Percentiles rank a stretch among this genome's conserved stretches.
phyloP scores from a whole-genome alignment of 2,888 invertebrate species.

The Lymantria monacha region DNA sequence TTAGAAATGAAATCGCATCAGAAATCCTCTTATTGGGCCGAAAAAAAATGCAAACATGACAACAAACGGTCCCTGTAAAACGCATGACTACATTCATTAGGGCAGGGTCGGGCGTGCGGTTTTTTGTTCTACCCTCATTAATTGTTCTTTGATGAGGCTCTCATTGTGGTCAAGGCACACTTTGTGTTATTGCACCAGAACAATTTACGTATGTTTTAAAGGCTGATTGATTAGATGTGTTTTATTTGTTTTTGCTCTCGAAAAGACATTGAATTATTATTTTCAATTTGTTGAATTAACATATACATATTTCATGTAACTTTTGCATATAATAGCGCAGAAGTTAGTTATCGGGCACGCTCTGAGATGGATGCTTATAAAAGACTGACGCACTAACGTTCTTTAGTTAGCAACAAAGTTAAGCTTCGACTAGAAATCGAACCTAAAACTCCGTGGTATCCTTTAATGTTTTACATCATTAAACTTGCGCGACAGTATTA shows the following conservation, averaged over 20 bases:
- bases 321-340: too few relatives aligned
- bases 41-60: conserved; percentile 12
- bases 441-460: too few relatives aligned
- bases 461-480: too few relatives aligned
- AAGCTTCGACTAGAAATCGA: too few relatives aligned
- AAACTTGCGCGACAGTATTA: too few relatives aligned
- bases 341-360: too few relatives aligned
- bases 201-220: conserved; percentile 8
- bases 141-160: conserved; percentile 54
- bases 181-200: conserved; percentile 35
- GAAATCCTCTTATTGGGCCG: conserved; percentile 5
- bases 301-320: too few relatives aligned
- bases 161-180: conserved; percentile 28
- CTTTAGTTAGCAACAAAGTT: too few relatives aligned
- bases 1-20: conserved; percentile 1
- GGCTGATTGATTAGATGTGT: conserved; percentile 3
- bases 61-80: conserved; percentile 10
- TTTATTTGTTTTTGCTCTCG: background rate
- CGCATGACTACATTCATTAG: conserved; percentile 45
- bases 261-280: background rate
- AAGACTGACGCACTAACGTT: too few relatives aligned
- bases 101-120: conserved; percentile 30
- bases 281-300: background rate
- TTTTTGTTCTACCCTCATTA: conserved; percentile 49
- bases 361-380: too few relatives aligned